Base-by-base conservation (phyloP, 2,797 vertebrate genomes). In the Gymnocypris eckloni region DNA sequence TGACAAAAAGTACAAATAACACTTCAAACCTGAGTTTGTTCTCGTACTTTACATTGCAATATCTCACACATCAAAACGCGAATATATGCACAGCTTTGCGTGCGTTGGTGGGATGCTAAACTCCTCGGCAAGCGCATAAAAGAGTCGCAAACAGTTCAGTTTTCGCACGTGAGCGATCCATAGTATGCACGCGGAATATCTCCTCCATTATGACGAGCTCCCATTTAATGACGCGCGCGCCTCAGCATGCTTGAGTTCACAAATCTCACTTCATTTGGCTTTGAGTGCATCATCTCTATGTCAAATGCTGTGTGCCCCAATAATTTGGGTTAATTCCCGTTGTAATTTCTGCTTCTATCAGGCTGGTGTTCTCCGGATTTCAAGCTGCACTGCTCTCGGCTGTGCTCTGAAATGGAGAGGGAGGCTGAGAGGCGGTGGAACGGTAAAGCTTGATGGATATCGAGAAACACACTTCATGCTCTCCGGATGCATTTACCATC, bases 251-350 rank as follows among this genome's bases (percentile, higher is more conserved):
- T 86, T 90, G 66, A 67, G 84, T 90, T 88, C 76, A 81, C 81
- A 87, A 87, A 88, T 86, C 85, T 78, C 79, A 66, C 52, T 84
- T 77, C 43, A 88, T 90, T 87, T 86, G 70, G 78, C 84, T 81
- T 72, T 79, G 56, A 89, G 85, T 61, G 86, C 66, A 87, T 82
- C 86, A 43, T 87, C 85, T 85, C 71, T 83, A 59, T 82, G 56
- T 88, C 66, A 90, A 87, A 87, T 84, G 56, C 45, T 82, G 59
- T 12, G 75, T 71, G 84, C 82, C 72, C 81, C 28, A 85, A 83
- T 89, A 84, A 90, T 92, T 90, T 85, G 61, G 84, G 85, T 88
- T 91, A 87, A 91, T 90, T 91, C 89, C 82, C 39, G 82, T 64
- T 89, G 84, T 86, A 91, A 92, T 91, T 89, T 89, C 89, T 87